phyloP scores from a whole-genome alignment of 1,140 invertebrate species.

The Tetragnatha versicolor region DNA sequence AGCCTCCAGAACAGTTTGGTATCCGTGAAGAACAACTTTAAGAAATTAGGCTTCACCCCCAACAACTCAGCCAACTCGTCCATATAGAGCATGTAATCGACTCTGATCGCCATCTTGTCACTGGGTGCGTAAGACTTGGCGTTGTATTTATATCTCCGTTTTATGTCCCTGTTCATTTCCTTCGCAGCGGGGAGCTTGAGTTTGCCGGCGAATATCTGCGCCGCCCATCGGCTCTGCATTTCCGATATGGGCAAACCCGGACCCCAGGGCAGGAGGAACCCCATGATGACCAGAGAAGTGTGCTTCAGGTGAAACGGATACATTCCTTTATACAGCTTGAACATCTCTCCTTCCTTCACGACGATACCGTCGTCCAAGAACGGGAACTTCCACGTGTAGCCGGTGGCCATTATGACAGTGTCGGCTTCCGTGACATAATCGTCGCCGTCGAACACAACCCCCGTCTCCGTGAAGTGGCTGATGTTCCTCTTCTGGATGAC shows the following conservation, averaged over 20 bases:
- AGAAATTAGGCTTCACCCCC: slow-evolving; percentile 52
- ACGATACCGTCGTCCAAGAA: slow-evolving; percentile 59
- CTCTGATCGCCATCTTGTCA: slow-evolving; percentile 47
- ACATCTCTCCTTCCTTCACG: slow-evolving; percentile 61
- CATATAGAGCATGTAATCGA: slow-evolving; percentile 50
- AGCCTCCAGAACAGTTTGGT: slow-evolving; percentile 55
- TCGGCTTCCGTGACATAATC: slow-evolving; percentile 58
- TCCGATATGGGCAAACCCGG: slow-evolving; percentile 67
- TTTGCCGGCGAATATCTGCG: slow-evolving; percentile 49
- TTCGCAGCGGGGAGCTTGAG: slow-evolving; percentile 38
- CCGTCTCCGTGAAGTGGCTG: slow-evolving; percentile 60
- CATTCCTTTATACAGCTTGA: slow-evolving; percentile 66
- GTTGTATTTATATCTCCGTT: slow-evolving; percentile 52
- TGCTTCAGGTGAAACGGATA: slow-evolving; percentile 63
- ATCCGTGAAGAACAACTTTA: slow-evolving; percentile 56
- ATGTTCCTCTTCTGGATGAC: slow-evolving; percentile 65
- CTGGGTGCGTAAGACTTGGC: slow-evolving; percentile 55
- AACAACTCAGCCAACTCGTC: slow-evolving; percentile 53
- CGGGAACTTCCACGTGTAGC: slow-evolving; percentile 64
- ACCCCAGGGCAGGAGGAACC: slow-evolving; percentile 67
- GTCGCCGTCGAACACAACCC: slow-evolving; percentile 61
- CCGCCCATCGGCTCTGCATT: slow-evolving; percentile 60
- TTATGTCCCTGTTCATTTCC: slow-evolving; percentile 55
- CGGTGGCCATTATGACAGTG: slow-evolving; percentile 64
- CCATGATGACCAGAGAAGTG: slow-evolving; percentile 66